Evolutionary conservation across 2,113 vertebrate genomes (phyloP), one percentile per base, ranked within the genome.

Genomic region (Thymallus thymallus): DNA sequence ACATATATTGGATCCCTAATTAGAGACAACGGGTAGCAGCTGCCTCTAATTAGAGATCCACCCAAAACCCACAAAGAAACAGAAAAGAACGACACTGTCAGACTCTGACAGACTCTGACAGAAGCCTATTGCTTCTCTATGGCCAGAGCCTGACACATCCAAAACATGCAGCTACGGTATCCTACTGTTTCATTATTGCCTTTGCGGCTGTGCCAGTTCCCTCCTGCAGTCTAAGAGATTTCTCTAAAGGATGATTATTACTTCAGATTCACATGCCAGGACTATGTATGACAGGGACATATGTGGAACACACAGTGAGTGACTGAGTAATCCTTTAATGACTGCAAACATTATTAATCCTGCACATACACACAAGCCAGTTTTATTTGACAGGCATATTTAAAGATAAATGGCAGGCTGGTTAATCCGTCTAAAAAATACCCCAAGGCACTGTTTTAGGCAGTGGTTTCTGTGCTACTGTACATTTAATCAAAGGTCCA

Each of bases 321-420:
- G 63, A 51, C 13, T 7, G 48, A 84, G 30, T 77, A 80, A 88
- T 84, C 80, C 71, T 66, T 84, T 82, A 81, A 82, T 84, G 60
- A 86, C 80, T 55, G 75, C 56, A 82, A 77, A 82, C 71, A 63
- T 13, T 51, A 79, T 68, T 83, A 85, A 85, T 86, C 71, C 75
- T 45, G 5, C 71, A 61, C 75, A 73, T 75, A 60, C 75, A 16
- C 56, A 82, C 78, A 72, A 85, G 32, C 23, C 48, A 18, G 64
- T 74, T 12, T 69, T 64, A 76, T 60, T 45, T 78, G 78, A 74
- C 69, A 76, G 64, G 51, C 61, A 3, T 75, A 20, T 77, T 48
- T 73, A 72, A 82, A 78, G 22, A 23, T 13, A 10, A 16, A 62
- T 69, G 78, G 63, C 35, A 70, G 68, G 58, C 60, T 30, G 1